A percentile compares a stretch with the other conserved stretches of the same genome.
Evolutionary conservation across 2,113 vertebrate species (phyloP).

Genomic region (Pollimyrus isidori): DNA sequence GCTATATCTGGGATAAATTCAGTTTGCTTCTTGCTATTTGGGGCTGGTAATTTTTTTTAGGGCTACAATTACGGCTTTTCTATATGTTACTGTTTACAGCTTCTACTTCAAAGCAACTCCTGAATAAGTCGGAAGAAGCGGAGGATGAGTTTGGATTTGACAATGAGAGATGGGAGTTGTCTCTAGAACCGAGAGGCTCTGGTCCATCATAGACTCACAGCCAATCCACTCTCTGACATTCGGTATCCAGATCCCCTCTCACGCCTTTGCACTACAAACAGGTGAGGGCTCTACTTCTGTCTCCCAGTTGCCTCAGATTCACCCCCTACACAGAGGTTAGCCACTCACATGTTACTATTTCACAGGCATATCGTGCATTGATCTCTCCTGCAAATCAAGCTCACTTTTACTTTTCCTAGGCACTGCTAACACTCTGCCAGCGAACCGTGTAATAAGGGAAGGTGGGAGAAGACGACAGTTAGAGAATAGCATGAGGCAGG

Average conservation of each 20-base stretch:
- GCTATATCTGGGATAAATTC: background rate
- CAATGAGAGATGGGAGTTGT: background rate
- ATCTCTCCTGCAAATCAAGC: background rate
- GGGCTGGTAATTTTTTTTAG: background rate
- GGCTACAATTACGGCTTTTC: background rate
- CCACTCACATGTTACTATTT: background rate
- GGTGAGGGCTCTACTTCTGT: background rate
- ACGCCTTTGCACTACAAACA: background rate
- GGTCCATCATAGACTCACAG: background rate
- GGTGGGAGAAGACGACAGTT: background rate
- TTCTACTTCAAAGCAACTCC: constrained; percentile 3
- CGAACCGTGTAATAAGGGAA: background rate
- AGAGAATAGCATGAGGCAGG: background rate
- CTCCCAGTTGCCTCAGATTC: background rate
- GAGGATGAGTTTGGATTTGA: background rate
- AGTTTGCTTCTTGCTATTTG: background rate
- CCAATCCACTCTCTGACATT: background rate
- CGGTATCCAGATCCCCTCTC: background rate
- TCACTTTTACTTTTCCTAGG: background rate
- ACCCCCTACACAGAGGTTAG: background rate
- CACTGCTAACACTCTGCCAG: background rate
- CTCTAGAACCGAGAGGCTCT: background rate
- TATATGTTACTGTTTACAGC: background rate
- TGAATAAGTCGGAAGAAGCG: background rate
- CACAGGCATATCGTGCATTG: background rate